These are phyloP conservation scores for Stomatorhinus ivindoensis DNA, from an alignment of 2,113 vertebrate genomes.

Conservation along the genomic window DNA sequence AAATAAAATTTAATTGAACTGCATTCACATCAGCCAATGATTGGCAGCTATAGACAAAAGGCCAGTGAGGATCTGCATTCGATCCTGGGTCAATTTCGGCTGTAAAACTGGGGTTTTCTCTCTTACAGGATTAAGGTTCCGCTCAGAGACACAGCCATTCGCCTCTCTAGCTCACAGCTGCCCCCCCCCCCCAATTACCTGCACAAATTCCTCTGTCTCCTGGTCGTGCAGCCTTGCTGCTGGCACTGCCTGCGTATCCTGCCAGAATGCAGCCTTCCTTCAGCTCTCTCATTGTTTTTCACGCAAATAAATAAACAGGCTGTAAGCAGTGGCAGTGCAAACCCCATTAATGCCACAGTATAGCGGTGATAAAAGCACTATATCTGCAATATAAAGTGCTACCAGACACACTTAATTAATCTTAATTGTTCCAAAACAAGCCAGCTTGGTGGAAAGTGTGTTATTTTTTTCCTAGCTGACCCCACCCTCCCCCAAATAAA, in stretches of 20 bases:
- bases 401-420: constrained; percentile 58
- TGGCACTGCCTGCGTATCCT: neutral
- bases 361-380: constrained; percentile 47
- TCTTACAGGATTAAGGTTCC: neutral
- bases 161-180: neutral
- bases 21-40: neutral
- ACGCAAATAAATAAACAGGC: constrained; percentile 40
- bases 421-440: constrained; percentile 56
- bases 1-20: too few species aligned
- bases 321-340: constrained; percentile 36
- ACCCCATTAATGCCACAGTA: constrained; percentile 40
- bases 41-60: neutral
- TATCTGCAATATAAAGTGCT: constrained; percentile 53
- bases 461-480: constrained; percentile 47
- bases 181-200: neutral
- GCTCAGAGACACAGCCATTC: neutral
- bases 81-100: neutral
- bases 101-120: neutral
- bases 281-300: constrained; percentile 29
- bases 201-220: neutral
- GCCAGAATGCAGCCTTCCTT: constrained; percentile 6
- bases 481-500: constrained; percentile 22
- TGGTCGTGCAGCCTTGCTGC: neutral
- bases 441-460: constrained; percentile 40
- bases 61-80: neutral